Conservation (phyloP, 1,140 invertebrate genomes). For the Pomacea maculata region DNA sequence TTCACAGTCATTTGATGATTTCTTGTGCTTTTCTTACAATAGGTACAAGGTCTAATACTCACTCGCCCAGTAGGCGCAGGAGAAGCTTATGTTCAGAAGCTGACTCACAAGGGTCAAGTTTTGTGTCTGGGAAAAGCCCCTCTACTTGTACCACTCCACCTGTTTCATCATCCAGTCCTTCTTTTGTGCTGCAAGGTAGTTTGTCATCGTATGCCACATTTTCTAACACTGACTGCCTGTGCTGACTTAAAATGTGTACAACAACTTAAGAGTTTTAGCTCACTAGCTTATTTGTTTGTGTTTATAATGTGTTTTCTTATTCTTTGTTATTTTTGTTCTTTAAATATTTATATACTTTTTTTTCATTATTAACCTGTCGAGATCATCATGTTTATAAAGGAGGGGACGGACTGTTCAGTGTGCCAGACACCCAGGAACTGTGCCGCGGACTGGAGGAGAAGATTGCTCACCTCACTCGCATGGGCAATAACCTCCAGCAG, state of each 20-base stretch:
- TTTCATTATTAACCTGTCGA: too few relatives aligned
- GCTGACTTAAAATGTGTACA: too few relatives aligned
- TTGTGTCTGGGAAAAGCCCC: slow-evolving; percentile 1
- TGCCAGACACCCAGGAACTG: slow-evolving; percentile 45
- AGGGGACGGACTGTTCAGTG: neutral
- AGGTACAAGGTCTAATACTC: slow-evolving; percentile 9
- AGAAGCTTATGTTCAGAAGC: neutral
- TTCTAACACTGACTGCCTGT: too few relatives aligned
- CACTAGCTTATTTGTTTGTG: too few relatives aligned
- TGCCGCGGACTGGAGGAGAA: slow-evolving; percentile 52
- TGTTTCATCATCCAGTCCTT: neutral
- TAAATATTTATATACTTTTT: too few relatives aligned
- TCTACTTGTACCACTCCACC: slow-evolving; percentile 18
- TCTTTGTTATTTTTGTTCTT: too few relatives aligned
- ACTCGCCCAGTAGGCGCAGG: neutral
- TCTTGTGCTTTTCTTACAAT: neutral
- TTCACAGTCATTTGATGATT: neutral
- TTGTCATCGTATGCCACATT: too few relatives aligned
- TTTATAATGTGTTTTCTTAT: too few relatives aligned
- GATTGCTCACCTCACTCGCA: slow-evolving; percentile 47
- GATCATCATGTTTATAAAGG: too few relatives aligned
- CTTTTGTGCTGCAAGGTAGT: neutral
- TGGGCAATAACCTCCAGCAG: slow-evolving; percentile 51
- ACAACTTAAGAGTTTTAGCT: too few relatives aligned
- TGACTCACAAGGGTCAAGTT: slow-evolving; percentile 5